A percentile compares a stretch with the other conserved stretches of the same genome.
phyloP scores from a whole-genome alignment of 1,140 invertebrate species.

The Onthophagus taurus region DNA sequence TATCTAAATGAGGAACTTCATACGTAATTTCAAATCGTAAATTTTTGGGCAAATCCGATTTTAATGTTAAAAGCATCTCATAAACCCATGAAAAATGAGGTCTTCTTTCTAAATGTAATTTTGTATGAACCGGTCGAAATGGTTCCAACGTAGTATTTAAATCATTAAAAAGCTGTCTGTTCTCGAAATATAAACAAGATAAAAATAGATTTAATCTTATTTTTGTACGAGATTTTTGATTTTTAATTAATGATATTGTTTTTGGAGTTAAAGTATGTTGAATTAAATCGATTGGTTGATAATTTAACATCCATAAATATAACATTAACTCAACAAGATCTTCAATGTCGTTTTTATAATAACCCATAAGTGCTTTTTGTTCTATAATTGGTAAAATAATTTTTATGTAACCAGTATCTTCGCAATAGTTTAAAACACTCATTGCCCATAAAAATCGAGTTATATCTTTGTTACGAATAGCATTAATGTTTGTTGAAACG shows the following conservation, averaged over 20 bases:
- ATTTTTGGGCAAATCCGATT: slow-evolving; percentile 15
- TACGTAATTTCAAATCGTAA: slow-evolving; percentile 25
- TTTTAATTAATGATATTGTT: slow-evolving; percentile 18
- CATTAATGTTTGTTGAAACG: not conserved
- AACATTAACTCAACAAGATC: slow-evolving; percentile 25
- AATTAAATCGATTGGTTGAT: slow-evolving; percentile 26
- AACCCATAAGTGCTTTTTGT: slow-evolving; percentile 19
- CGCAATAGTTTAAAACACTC: slow-evolving; percentile 23
- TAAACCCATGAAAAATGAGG: slow-evolving; percentile 23
- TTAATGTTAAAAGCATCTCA: slow-evolving; percentile 15
- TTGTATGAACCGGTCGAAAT: slow-evolving; percentile 13
- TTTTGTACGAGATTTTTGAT: slow-evolving; percentile 16
- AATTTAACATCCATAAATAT: slow-evolving; percentile 34
- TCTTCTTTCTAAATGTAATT: slow-evolving; percentile 24
- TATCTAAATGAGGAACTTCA: slow-evolving; percentile 33
- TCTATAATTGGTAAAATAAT: slow-evolving; percentile 27
- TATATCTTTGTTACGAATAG: slow-evolving; percentile 30
- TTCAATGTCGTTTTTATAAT: slow-evolving; percentile 21
- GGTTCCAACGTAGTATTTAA: slow-evolving; percentile 19
- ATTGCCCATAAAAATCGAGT: slow-evolving; percentile 32
- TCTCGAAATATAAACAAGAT: slow-evolving; percentile 30
- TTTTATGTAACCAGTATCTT: slow-evolving; percentile 17
- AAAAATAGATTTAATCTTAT: slow-evolving; percentile 30
- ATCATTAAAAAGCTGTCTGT: slow-evolving; percentile 23
- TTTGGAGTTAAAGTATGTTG: slow-evolving; percentile 21